Base-by-base conservation (phyloP, 2,888 invertebrate species). In the Heteromurus nitidus region DNA sequence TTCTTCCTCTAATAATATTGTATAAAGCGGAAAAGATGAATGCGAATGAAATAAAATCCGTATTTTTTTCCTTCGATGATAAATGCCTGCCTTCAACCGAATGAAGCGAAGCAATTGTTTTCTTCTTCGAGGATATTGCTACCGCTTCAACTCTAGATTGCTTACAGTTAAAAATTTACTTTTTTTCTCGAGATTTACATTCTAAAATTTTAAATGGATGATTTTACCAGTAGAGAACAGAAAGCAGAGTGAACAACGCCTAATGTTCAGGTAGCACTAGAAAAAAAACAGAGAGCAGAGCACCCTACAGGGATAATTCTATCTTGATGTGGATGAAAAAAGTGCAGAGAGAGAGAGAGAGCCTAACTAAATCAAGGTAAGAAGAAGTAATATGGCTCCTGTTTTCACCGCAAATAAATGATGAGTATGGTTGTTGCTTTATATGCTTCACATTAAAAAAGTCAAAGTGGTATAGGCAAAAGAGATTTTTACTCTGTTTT, bases 251-350 rank as follows among this genome's bases (percentile, higher is more conserved):
- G 36, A 36, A 13, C 36, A 36, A 36, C 36, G 36, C 36, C 36
- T 36, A 9, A 36, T 36, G 13, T 44, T 16, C 42, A 42, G 44
- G 44, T 36, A n/a, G n/a, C n/a, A n/a, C n/a, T n/a, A n/a, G n/a
- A n/a, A n/a, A n/a, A n/a, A n/a, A n/a, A n/a, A n/a, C n/a, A n/a
- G n/a, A n/a, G n/a, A n/a, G 30, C 16, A 30, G 58, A 67, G 80
- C 58, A 67, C 80, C 80, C 80, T 80, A 73, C 80, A 80, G 73
- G 80, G 80, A 73, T 80, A 80, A 80, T 80, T 80, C 55, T 18
- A 72, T 79, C 65, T 80, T 67, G 80, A 80, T 73, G 20, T 18
- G 50, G 11, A 50, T 72, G 24, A 42, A 62, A 70, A 79, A 65
- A 72, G 18, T 20, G 55, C 16, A 16, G 44, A 44, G 20, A n/a